Conservation (phyloP, 2,888 invertebrate species). For the Andrena bicolor region DNA sequence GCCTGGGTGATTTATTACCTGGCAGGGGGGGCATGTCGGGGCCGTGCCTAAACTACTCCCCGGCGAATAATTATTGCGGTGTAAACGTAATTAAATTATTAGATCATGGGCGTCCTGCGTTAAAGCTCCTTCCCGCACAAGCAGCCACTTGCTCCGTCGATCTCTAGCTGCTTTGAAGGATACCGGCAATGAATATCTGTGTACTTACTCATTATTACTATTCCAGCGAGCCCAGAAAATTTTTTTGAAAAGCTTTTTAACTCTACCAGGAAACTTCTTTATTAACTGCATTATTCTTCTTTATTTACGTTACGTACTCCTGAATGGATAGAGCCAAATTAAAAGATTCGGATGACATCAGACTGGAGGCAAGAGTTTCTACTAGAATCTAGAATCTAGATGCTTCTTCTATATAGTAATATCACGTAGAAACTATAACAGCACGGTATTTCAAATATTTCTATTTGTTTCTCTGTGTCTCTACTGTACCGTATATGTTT, state of each 20-base stretch:
- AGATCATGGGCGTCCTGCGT: background rate
- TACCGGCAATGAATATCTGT: background rate
- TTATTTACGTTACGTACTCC: background rate
- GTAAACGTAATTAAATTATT: conserved; percentile 31
- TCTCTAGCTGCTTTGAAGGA: background rate
- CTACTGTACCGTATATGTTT: too few species aligned
- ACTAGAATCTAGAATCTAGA: too few species aligned
- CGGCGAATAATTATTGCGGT: conserved; percentile 29
- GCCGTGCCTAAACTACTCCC: conserved; percentile 25
- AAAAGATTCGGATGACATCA: background rate
- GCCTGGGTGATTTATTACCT: conserved; percentile 33
- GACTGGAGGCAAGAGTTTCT: background rate
- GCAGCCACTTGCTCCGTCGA: background rate
- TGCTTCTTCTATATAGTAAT: too few species aligned
- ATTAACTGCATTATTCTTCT: too few species aligned
- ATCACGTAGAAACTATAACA: too few species aligned
- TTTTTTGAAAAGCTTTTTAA: background rate
- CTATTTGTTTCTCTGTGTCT: too few species aligned
- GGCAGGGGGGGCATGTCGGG: background rate
- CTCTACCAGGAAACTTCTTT: background rate
- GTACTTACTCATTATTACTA: background rate
- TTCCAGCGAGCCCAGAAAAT: background rate
- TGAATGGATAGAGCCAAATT: background rate
- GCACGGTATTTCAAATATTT: too few species aligned
- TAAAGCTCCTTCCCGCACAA: conserved; percentile 12